phyloP scores from a whole-genome alignment of 2,113 vertebrate genomes.

The Ciconia boyciana region DNA sequence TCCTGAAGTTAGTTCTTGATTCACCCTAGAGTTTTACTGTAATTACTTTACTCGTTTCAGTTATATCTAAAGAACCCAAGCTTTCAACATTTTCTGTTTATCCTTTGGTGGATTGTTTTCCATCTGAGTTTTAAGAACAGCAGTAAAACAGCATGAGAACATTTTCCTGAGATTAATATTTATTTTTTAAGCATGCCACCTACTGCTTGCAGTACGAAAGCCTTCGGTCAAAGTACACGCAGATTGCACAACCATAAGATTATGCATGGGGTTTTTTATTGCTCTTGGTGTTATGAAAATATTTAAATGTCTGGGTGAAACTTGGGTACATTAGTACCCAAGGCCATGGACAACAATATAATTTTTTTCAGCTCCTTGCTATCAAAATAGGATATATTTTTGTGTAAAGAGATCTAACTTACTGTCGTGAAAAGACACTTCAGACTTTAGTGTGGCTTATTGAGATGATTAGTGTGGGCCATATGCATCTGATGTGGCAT shows the following conservation, averaged over 20 bases:
- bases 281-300: conserved; percentile 48
- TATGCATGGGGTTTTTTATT: background rate
- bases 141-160: conserved; percentile 28
- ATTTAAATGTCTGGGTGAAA: conserved; percentile 51
- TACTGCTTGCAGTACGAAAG: background rate
- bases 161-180: conserved; percentile 39
- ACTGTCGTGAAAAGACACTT: conserved; percentile 30
- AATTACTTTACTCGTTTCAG: background rate
- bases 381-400: conserved; percentile 3
- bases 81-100: background rate
- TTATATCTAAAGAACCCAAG: background rate
- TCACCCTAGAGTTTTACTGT: background rate
- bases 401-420: conserved; percentile 5
- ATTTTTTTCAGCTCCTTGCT: conserved; percentile 4
- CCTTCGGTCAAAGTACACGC: background rate
- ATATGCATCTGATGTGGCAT: background rate
- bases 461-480: conserved; percentile 17
- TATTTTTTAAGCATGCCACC: conserved; percentile 56
- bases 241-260: background rate
- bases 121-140: background rate
- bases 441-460: conserved; percentile 23
- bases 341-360: background rate
- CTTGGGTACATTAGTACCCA: background rate
- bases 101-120: background rate
- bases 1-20: background rate